Base-by-base conservation (phyloP, 1,140 invertebrate species). In the Holcopasites calliopsidis region DNA sequence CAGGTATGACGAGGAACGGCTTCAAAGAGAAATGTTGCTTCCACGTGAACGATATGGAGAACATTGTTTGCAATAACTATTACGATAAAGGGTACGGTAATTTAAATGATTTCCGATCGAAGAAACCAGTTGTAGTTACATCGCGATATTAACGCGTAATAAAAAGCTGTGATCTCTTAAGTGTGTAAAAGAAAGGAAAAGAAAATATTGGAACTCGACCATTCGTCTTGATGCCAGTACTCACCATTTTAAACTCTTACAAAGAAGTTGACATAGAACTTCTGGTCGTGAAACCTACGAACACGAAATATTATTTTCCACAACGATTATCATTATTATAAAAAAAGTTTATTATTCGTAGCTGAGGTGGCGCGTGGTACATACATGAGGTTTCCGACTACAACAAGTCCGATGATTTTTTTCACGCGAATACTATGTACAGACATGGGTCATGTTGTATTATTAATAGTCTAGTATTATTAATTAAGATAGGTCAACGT, bases 321-420 rank as follows among this genome's bases (percentile, higher is more conserved):
- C n/a, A n/a, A n/a, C n/a, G n/a, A n/a, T n/a, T n/a, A n/a, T n/a
- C n/a, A n/a, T 65, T 50, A 69, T 78, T 84, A 85, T 55, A 82
- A 81, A 77, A 80, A 82, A 81, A 72, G 73, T 76, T 87, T 85
- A 84, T 79, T 82, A 79, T 82, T 81, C 82, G 66, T 85, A 81
- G 73, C 73, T 89, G 84, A 87, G 86, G 84, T 87, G 87, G 79
- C 86, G 76, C 82, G 76, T 87, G 82, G 79, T 88, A 89, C 85
- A 86, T 87, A 85, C 85, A 88, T 87, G 82, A 88, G 84, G 80
- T 88, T 88, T 86, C 80, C 76, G 79, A 85, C 88, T 86, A 85
- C 81, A 85, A 80, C 76, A 80, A 85, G 76, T 85, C 77, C 79
- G 85, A 79, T 85, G 82, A 82, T 87, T 47, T n/a, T n/a, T 47